Percentiles rank a stretch among this genome's conserved stretches.
Evolutionary conservation across 2,113 vertebrate species (phyloP).

Genomic region (Galbula dea): DNA sequence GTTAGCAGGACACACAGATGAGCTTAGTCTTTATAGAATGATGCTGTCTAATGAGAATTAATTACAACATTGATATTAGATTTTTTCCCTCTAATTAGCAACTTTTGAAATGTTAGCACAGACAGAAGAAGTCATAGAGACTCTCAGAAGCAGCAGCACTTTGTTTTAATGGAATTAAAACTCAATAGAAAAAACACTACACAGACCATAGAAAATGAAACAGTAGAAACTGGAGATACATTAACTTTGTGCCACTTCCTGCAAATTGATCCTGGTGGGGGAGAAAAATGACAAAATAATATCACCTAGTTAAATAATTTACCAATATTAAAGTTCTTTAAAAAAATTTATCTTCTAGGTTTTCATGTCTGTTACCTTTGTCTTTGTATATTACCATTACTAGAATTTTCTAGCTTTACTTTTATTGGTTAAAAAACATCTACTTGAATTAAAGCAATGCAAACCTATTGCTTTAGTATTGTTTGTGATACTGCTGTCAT

Average conservation of each 20-base stretch:
- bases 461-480: neutral
- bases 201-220: neutral
- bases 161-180: neutral
- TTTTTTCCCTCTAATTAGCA: neutral
- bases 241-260: neutral
- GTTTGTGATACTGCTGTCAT: neutral
- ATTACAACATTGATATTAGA: neutral
- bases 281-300: neutral
- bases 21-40: neutral
- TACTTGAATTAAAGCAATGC: neutral
- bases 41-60: neutral
- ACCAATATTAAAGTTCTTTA: neutral
- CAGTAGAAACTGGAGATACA: neutral
- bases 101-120: neutral
- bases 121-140: neutral
- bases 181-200: neutral
- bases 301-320: neutral
- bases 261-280: neutral
- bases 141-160: neutral
- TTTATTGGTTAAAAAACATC: neutral
- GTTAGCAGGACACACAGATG: rapidly evolving
- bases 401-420: neutral
- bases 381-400: neutral
- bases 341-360: neutral
- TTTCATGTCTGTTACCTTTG: neutral